phyloP scores from a whole-genome alignment of 1,140 invertebrate species.

The Aculops lycopersici region DNA sequence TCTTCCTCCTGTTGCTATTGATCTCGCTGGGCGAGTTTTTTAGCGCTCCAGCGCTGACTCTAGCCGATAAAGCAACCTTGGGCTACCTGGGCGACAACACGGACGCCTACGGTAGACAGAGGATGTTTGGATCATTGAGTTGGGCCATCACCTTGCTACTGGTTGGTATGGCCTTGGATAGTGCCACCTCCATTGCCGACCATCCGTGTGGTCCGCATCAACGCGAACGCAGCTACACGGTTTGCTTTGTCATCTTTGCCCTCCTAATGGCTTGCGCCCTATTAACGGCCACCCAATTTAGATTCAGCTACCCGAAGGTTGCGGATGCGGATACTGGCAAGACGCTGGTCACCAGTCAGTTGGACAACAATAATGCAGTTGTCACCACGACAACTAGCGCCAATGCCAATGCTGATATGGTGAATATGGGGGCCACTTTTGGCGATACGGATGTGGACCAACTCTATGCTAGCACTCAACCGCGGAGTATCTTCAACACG shows the following conservation, averaged over 20 bases:
- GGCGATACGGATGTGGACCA: background rate
- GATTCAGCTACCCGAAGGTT: conserved; percentile 16
- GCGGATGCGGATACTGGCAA: conserved; percentile 7
- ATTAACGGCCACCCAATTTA: conserved; percentile 53
- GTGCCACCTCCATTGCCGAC: conserved; percentile 51
- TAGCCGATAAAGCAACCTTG: conserved; percentile 73
- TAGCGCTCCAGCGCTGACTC: conserved; percentile 69
- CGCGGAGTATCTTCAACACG: conserved; percentile 7
- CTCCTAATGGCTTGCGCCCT: conserved; percentile 80
- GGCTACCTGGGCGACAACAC: conserved; percentile 63
- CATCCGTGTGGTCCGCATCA: conserved; percentile 59
- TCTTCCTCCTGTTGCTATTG: conserved; percentile 63
- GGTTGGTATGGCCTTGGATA: conserved; percentile 70
- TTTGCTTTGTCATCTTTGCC: conserved; percentile 89
- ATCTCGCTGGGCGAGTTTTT: conserved; percentile 91
- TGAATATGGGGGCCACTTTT: too few species aligned
- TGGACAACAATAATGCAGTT: too few species aligned
- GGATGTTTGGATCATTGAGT: conserved; percentile 90
- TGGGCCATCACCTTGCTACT: conserved; percentile 97
- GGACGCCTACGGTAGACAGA: conserved; percentile 60
- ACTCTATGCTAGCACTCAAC: too few species aligned
- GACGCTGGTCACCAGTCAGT: too few species aligned
- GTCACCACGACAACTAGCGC: too few species aligned
- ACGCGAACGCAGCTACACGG: conserved; percentile 83
- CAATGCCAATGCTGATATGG: background rate